phyloP scores from a whole-genome alignment of 2,797 vertebrate genomes.

The Megalops cyprinoides region DNA sequence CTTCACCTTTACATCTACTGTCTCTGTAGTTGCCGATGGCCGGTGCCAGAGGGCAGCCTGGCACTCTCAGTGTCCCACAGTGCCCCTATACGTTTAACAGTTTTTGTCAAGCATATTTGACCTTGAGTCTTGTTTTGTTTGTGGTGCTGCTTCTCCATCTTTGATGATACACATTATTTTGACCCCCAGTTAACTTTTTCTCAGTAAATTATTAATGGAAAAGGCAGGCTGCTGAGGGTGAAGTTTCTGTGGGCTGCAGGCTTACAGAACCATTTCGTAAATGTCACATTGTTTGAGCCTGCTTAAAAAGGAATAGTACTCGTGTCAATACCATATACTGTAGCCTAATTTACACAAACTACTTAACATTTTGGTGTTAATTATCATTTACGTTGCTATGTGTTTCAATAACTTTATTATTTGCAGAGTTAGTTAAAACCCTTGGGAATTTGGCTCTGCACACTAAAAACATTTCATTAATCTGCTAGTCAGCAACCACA shows the following conservation, averaged over 20 bases:
- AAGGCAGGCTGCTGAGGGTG: background rate
- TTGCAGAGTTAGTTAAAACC: background rate
- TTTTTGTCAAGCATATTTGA: background rate
- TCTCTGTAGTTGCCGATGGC: background rate
- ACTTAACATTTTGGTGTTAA: background rate
- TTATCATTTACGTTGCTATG: background rate
- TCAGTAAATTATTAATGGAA: background rate
- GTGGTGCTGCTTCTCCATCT: too few species aligned
- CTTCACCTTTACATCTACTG: background rate
- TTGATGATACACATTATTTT: background rate
- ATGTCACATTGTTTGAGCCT: background rate
- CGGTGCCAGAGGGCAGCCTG: background rate
- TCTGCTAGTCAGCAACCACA: constrained; percentile 3
- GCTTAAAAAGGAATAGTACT: background rate
- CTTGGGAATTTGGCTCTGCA: background rate
- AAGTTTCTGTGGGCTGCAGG: background rate
- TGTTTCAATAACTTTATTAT: background rate
- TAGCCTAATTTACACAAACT: background rate
- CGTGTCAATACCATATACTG: background rate
- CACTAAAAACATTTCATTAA: background rate
- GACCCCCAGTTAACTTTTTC: background rate
- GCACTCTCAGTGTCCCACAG: background rate
- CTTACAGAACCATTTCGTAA: background rate
- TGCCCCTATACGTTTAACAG: background rate
- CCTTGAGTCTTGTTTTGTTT: constrained; percentile 5